These are phyloP conservation scores for Artibeus jamaicensis DNA, from an alignment of 2,797 vertebrate genomes.

Conservation along the genomic window DNA sequence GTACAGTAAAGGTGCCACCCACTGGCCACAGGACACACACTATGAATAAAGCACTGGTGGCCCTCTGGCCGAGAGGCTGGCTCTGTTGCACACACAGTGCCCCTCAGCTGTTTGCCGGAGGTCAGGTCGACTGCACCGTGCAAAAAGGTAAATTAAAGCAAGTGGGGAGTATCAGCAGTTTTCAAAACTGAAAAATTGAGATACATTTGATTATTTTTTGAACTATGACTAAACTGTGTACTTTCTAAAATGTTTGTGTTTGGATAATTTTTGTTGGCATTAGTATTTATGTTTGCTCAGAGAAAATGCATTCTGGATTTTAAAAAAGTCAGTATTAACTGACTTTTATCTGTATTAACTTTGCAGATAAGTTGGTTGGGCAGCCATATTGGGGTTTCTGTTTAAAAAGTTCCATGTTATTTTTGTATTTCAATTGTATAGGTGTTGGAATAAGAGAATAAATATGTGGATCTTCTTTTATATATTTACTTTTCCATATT, in stretches of 20 bases:
- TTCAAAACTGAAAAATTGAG: not conserved
- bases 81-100: not conserved
- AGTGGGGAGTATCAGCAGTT: not conserved
- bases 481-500: not conserved
- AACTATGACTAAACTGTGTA: not conserved
- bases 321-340: not conserved
- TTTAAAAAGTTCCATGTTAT: not conserved
- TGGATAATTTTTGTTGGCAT: not conserved
- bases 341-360: not conserved
- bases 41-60: not conserved
- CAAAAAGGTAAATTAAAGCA: not conserved
- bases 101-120: not conserved
- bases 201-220: not conserved
- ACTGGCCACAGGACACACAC: fast-evolving
- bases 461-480: not conserved
- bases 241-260: not conserved
- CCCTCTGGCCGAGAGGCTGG: fast-evolving
- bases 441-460: not conserved
- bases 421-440: not conserved
- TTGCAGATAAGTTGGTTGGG: not conserved
- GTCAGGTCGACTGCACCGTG: not conserved
- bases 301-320: not conserved
- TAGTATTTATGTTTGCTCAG: not conserved
- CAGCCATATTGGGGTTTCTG: not conserved
- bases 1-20: not conserved